Base-by-base conservation (phyloP, 1,140 invertebrate genomes). In the Drosophila littoralis region DNA sequence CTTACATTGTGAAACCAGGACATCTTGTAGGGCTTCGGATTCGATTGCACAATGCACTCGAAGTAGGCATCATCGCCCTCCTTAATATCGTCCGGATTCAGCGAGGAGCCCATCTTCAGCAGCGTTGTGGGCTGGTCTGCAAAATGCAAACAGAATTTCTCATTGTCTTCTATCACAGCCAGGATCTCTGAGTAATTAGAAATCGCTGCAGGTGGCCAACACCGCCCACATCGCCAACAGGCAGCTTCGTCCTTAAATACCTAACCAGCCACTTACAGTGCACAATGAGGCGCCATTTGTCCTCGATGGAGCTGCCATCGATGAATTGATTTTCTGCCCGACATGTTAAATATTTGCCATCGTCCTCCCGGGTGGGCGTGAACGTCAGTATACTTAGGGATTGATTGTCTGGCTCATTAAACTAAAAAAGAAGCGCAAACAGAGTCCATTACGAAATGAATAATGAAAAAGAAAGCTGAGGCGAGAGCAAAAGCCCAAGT, bases 1-100 rank as follows among this genome's bases (percentile, higher is more conserved):
- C 96, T 96, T 94, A 97, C 97, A 79, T 96, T 95, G 91, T 97
- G 96, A 93, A 95, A 97, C 96, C 96, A 97, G 58, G 96, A 94
- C 55, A 97, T 94, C 82, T 96, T 95, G 90, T 96, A 96, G 10
- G 95, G 95, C 85, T 96, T 96, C 0, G 97, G 97, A 93, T 97
- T 97, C 10, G 96, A 95, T 81, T 94, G 94, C 46, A 97, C 96
- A 57, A 94, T 95, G 92, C 96, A 96, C 81, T 96, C 96, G 86
- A 97, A 96, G 88, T 96, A 96, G 52, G 96, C 96, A 90, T 96
- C 96, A 89, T 97, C 96, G 6, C 96, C 96, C 93, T 97, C 96
- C 92, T 97, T 97, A 86, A 97, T 97, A 90, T 96, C 95, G 70
- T 96, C 94, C 12, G 96, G 95, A 91, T 96, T 96, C 70, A 97